These are phyloP conservation scores for Bursaphelenchus mucronatus DNA, from an alignment of 1,140 invertebrate species.

Conservation along the genomic window DNA sequence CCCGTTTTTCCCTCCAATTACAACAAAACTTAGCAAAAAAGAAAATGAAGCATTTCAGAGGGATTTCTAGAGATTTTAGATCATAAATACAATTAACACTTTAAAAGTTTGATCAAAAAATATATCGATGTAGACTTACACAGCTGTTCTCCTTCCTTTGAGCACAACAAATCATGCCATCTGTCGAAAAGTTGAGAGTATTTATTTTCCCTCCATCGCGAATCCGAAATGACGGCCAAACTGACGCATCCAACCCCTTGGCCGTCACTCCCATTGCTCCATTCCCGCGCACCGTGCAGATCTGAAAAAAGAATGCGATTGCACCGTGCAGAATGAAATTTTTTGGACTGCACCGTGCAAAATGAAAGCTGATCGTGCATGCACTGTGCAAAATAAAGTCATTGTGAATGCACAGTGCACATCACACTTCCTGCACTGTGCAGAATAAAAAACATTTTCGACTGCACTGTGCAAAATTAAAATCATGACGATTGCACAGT, in stretches of 20 bases:
- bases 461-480: too few species aligned
- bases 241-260: constrained; percentile 25
- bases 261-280: constrained; percentile 33
- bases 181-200: constrained; percentile 32
- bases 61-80: not conserved
- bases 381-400: not conserved
- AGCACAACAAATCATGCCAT: constrained; percentile 22
- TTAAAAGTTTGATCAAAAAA: not conserved
- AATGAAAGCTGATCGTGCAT: not conserved
- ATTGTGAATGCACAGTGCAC: not conserved
- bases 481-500: too few species aligned
- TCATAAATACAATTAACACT: not conserved
- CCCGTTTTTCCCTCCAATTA: too few species aligned
- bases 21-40: too few species aligned
- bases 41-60: too few species aligned
- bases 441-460: too few species aligned
- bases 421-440: too few species aligned
- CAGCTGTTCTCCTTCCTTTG: constrained; percentile 14
- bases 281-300: constrained; percentile 32
- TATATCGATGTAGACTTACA: constrained; percentile 7
- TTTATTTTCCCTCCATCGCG: constrained; percentile 22
- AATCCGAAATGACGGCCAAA: constrained; percentile 32
- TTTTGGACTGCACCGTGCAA: too few species aligned
- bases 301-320: constrained; percentile 23
- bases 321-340: not conserved